Conservation (phyloP, 2,797 vertebrate species). For the Pelobates cultripes region DNA sequence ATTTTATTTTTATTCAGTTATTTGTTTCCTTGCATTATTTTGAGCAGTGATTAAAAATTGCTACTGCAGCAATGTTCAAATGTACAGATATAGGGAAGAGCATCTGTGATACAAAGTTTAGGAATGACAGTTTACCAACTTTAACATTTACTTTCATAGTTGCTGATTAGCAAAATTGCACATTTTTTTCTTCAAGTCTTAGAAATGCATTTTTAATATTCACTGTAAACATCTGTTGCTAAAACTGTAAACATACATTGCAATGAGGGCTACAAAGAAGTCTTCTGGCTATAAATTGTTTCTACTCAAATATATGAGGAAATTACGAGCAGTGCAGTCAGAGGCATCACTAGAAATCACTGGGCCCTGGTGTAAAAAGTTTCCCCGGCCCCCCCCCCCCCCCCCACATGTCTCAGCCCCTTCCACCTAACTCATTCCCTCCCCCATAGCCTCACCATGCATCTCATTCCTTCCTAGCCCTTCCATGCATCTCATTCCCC, state of each 20-base stretch:
- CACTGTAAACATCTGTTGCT: not conserved
- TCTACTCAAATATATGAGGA: too few relatives aligned
- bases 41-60: not conserved
- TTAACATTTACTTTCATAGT: not conserved
- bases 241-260: not conserved
- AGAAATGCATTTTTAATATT: not conserved
- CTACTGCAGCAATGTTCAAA: not conserved
- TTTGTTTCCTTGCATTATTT: not conserved
- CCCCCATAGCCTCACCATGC: too few relatives aligned
- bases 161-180: not conserved
- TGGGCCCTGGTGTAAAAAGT: too few relatives aligned
- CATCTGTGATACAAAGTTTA: not conserved
- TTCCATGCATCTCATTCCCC: too few relatives aligned
- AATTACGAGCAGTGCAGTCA: too few relatives aligned
- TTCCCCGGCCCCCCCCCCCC: too few relatives aligned
- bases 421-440: too few relatives aligned
- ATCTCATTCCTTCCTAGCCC: too few relatives aligned
- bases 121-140: not conserved
- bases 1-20: too few relatives aligned
- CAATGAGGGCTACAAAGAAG: not conserved
- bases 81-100: not conserved
- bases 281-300: not conserved
- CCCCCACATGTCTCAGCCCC: too few relatives aligned
- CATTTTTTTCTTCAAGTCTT: conserved; percentile 1
- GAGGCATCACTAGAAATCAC: too few relatives aligned